These are phyloP conservation scores for Atrichornis clamosus DNA, from an alignment of 2,113 vertebrate species.

Conservation along the genomic window DNA sequence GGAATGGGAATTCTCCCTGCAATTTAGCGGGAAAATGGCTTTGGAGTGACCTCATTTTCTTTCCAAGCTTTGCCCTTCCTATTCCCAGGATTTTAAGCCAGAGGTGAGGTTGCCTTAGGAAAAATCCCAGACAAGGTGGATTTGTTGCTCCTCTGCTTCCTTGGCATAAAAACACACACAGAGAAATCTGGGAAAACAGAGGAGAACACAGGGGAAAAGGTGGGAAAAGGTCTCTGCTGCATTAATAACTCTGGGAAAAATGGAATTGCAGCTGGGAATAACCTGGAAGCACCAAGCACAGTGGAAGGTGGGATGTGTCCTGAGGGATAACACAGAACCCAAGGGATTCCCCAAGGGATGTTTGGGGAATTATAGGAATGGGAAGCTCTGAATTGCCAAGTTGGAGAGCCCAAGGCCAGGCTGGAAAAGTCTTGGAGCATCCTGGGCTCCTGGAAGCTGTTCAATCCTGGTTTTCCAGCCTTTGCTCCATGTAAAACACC, in stretches of 20 bases:
- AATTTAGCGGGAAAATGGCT: neutral
- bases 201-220: neutral
- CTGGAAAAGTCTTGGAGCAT: too few relatives aligned
- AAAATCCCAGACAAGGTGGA: neutral
- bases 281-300: neutral
- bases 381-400: too few relatives aligned
- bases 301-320: neutral
- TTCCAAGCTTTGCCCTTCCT: neutral
- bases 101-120: neutral
- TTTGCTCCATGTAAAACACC: too few relatives aligned
- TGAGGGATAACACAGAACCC: too few relatives aligned
- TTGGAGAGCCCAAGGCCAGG: too few relatives aligned
- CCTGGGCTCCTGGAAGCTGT: neutral
- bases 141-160: neutral
- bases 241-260: neutral
- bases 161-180: neutral
- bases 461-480: neutral
- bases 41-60: neutral
- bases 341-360: accelerated
- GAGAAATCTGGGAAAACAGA: neutral
- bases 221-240: neutral
- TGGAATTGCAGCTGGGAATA: neutral
- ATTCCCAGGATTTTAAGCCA: neutral
- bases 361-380: neutral
- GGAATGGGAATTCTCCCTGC: neutral